A percentile compares a stretch with the other conserved stretches of the same genome.
phyloP scores from a whole-genome alignment of 2,888 invertebrate genomes.

The Brenthis daphne region DNA sequence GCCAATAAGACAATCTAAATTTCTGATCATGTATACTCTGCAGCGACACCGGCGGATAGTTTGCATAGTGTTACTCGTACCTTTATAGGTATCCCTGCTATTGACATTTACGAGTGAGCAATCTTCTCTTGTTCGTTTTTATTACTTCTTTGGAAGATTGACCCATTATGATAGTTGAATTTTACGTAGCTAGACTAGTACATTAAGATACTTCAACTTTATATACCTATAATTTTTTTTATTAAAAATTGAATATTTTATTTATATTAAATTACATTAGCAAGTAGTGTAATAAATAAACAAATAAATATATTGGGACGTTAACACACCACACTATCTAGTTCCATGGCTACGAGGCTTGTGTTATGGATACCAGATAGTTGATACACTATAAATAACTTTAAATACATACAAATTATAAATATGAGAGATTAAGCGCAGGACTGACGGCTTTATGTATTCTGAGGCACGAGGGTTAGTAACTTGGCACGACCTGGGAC shows the following conservation, averaged over 20 bases:
- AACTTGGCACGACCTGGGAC: too few relatives aligned
- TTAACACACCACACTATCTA: too few relatives aligned
- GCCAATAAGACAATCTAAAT: conserved; percentile 22
- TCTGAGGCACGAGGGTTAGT: too few relatives aligned
- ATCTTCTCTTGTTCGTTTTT: conserved; percentile 17
- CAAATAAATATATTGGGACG: too few relatives aligned
- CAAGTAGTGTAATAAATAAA: neutral
- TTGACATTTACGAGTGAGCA: conserved; percentile 19
- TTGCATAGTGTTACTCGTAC: conserved; percentile 17
- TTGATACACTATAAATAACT: too few relatives aligned
- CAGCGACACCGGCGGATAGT: conserved; percentile 15
- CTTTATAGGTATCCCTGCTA: conserved; percentile 20
- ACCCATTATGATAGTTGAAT: conserved; percentile 1
- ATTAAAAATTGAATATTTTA: neutral
- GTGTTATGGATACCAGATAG: too few relatives aligned
- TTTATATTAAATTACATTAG: neutral
- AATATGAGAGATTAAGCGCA: too few relatives aligned
- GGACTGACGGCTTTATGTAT: too few relatives aligned
- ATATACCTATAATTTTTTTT: neutral
- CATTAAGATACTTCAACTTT: neutral
- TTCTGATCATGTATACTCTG: conserved; percentile 28
- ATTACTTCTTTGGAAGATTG: conserved; percentile 10
- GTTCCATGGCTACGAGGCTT: too few relatives aligned
- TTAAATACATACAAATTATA: too few relatives aligned
- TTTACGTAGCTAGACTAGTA: neutral